Conservation (phyloP, 2,113 vertebrate genomes). For the Dendropsophus ebraccatus region DNA sequence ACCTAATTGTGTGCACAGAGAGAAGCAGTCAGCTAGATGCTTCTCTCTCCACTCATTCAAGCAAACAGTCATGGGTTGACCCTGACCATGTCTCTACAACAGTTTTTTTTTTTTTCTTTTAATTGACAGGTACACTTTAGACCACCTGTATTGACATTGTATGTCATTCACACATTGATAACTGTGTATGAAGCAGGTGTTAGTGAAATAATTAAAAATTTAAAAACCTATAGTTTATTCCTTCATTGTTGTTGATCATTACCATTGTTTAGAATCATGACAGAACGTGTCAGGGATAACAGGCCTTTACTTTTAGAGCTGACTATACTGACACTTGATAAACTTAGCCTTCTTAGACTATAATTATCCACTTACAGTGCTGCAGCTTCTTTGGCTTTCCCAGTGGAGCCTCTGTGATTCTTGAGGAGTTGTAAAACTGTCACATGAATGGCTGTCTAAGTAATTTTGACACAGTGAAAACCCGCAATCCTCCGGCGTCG, state of each 20-base stretch:
- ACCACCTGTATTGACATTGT: too few relatives aligned
- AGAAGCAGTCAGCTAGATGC: too few relatives aligned
- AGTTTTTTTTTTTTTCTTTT: too few relatives aligned
- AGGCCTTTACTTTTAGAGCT: background rate
- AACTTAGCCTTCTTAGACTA: background rate
- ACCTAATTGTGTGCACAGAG: too few relatives aligned
- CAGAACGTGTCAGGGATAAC: background rate
- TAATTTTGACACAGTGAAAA: slow-evolving; percentile 77
- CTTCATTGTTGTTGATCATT: background rate
- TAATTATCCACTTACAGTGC: slow-evolving; percentile 30
- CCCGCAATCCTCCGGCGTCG: slow-evolving; percentile 80
- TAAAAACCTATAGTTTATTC: too few relatives aligned
- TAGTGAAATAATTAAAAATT: too few relatives aligned
- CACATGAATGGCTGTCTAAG: slow-evolving; percentile 77
- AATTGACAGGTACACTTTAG: too few relatives aligned
- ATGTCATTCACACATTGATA: too few relatives aligned
- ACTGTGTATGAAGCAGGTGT: too few relatives aligned
- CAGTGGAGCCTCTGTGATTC: slow-evolving; percentile 75
- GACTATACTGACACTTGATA: background rate
- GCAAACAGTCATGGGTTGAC: too few relatives aligned
- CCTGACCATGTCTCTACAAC: too few relatives aligned
- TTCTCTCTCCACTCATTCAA: too few relatives aligned
- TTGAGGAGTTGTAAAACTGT: slow-evolving; percentile 71
- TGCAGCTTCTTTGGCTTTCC: slow-evolving; percentile 82
- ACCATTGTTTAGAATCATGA: background rate